Percentiles rank a stretch among this genome's conserved stretches.
Evolutionary conservation across 2,888 invertebrate species (phyloP).

Genomic region (Pristionchus japonicus): DNA sequence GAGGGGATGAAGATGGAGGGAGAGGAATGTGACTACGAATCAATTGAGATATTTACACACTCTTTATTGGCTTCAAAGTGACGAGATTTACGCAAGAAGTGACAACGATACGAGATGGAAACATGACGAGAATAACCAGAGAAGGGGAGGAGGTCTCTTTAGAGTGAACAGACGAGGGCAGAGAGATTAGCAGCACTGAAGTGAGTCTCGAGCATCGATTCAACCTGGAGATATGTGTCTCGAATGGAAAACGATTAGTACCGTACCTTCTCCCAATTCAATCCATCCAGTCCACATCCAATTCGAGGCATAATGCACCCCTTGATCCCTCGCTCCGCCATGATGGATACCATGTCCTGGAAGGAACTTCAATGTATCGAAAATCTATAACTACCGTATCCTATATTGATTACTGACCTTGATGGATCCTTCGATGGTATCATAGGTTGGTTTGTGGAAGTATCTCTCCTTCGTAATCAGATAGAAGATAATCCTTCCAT

Average conservation of each 20-base stretch:
- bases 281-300: slow-evolving; percentile 82
- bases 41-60: background rate
- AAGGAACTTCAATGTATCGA: too few species aligned
- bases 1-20: background rate
- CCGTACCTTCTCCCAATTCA: slow-evolving; percentile 81
- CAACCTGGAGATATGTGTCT: background rate
- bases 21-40: background rate
- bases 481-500: slow-evolving; percentile 63
- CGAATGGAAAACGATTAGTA: background rate
- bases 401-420: slow-evolving; percentile 14
- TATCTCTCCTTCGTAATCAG: slow-evolving; percentile 74
- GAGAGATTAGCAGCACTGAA: slow-evolving; percentile 41
- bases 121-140: background rate
- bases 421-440: slow-evolving; percentile 70
- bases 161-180: slow-evolving; percentile 49
- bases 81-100: slow-evolving; percentile 5
- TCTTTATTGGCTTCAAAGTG: slow-evolving; percentile 24
- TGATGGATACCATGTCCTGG: slow-evolving; percentile 50
- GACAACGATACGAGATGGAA: background rate
- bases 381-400: background rate
- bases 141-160: background rate
- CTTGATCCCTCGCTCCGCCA: slow-evolving; percentile 50
- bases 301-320: slow-evolving; percentile 81
- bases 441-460: slow-evolving; percentile 78
- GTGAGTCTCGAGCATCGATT: slow-evolving; percentile 44